Base-by-base conservation (phyloP, 1,140 invertebrate genomes). In the Chironomus tepperi region DNA sequence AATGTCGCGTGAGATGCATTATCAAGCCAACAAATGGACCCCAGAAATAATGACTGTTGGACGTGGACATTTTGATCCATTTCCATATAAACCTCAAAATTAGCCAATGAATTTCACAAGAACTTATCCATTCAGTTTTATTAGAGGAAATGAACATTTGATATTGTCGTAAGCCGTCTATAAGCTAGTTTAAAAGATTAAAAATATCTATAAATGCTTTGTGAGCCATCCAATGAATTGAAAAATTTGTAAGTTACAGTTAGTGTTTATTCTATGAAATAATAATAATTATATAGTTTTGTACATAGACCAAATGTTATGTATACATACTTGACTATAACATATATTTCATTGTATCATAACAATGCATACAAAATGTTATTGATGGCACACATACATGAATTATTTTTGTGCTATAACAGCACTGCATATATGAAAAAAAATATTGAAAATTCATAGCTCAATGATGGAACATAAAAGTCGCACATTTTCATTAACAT, bases 1-100 rank as follows among this genome's bases (percentile, higher is more conserved):
- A 76, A 90, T 90, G 89, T 87, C 88, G 77, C 88, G 88, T 83
- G 87, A 90, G 79, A 89, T 89, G 86, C 88, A 88, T 78, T 90
- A 90, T 81, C 75, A 80, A 67, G 81, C 80, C 76, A 82, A 82
- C 79, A 80, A 81, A 65, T 82, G 81, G 81, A 80, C 81, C 34
- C 78, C 79, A 21, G 81, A 82, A 16, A 16, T 70, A 9, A 18
- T 70, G 16, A 70, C n/a, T 16, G 18, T 21, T 19, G 16, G 65
- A 70, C 65, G 65, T 18, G 65, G 65, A 70, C 47, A 57, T n/a
- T 70, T 18, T 18, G 65, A 70, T 70, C 18, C 65, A 70, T 15
- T 70, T 19, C 18, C 65, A 21, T 70, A 70, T 70, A 70, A 70
- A 7, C 19, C 19, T 70, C 65, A 18, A 70, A 70, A 70, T 21